Percentiles rank a stretch among this genome's conserved stretches.
These are phyloP conservation scores for Gavialis gangeticus DNA, from an alignment of 2,113 vertebrate genomes.

Conservation along the genomic window DNA sequence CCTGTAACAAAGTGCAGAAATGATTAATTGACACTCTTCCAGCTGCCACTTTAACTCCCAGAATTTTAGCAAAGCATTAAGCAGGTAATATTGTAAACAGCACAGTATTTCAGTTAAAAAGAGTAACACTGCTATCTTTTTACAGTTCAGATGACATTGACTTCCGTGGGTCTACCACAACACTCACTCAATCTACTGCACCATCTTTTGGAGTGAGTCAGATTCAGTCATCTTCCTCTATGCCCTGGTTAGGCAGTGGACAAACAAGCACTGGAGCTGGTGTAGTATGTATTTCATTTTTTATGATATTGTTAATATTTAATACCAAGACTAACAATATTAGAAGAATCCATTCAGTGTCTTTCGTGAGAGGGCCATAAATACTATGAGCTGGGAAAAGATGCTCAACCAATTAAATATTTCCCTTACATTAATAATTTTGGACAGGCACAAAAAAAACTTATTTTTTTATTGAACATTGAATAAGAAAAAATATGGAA, in stretches of 20 bases:
- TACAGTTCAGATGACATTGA: conserved; percentile 95
- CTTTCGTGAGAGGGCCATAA: neutral
- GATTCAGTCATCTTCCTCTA: conserved; percentile 88
- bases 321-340: neutral
- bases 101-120: neutral
- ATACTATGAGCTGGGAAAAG: neutral
- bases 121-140: neutral
- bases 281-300: conserved; percentile 83
- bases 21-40: neutral
- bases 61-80: neutral
- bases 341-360: neutral
- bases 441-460: neutral
- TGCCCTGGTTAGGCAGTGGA: conserved; percentile 97
- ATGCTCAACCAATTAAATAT: neutral
- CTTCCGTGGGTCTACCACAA: conserved; percentile 92
- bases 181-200: conserved; percentile 87
- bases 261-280: conserved; percentile 96
- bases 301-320: neutral
- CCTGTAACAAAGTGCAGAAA: neutral
- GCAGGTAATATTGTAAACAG: neutral
- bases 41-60: neutral
- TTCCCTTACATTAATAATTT: neutral
- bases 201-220: conserved; percentile 84
- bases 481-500: neutral
- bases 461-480: neutral